A percentile compares a stretch with the other conserved stretches of the same genome.
These are phyloP conservation scores for Bombus terrestris DNA, from an alignment of 1,140 invertebrate genomes.

Conservation along the genomic window DNA sequence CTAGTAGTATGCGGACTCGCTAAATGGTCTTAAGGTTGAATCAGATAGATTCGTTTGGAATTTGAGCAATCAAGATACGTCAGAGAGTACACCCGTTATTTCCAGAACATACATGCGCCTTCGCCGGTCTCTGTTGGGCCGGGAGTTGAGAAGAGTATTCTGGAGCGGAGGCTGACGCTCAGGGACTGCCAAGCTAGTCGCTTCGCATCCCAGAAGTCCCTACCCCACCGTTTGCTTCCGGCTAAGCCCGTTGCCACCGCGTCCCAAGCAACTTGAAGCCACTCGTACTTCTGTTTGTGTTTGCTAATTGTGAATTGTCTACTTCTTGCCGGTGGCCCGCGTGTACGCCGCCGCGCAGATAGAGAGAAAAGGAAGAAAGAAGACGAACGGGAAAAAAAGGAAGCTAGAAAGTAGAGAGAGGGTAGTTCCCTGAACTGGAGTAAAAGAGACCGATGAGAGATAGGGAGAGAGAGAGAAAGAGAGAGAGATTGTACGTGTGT, in stretches of 20 bases:
- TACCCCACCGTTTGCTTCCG: slow-evolving; percentile 71
- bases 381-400: background rate
- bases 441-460: slow-evolving; percentile 4
- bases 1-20: no score
- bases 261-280: slow-evolving; percentile 76
- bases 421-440: background rate
- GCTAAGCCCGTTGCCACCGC: slow-evolving; percentile 68
- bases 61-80: background rate
- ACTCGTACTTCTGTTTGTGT: slow-evolving; percentile 81
- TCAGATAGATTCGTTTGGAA: background rate
- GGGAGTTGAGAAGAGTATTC: slow-evolving; percentile 57
- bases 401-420: background rate
- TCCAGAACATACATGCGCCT: slow-evolving; percentile 53
- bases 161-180: slow-evolving; percentile 68
- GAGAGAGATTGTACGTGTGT: background rate
- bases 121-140: slow-evolving; percentile 53
- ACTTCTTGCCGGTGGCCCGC: slow-evolving; percentile 75
- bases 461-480: background rate
- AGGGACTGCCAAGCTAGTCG: slow-evolving; percentile 69
- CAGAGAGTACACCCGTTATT: slow-evolving; percentile 54
- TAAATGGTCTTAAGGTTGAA: background rate
- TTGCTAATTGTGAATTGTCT: slow-evolving; percentile 84
- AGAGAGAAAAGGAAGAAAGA: slow-evolving; percentile 19
- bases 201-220: slow-evolving; percentile 65
- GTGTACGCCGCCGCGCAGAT: slow-evolving; percentile 27